Evolutionary conservation across 1,140 invertebrate genomes (phyloP).

Genomic region (Pseudomyrmex gracilis): DNA sequence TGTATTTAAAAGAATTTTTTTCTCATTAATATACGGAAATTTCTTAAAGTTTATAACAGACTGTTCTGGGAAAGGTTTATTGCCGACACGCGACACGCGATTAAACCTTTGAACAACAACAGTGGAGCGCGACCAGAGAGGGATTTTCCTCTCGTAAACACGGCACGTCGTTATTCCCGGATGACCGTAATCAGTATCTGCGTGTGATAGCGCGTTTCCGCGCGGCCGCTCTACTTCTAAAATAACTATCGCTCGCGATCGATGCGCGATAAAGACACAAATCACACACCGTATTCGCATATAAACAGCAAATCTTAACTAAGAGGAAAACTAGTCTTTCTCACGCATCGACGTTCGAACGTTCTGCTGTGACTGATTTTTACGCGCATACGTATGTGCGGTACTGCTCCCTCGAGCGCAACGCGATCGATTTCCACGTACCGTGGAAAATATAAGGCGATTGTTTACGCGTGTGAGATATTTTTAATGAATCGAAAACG

Average conservation of each 20-base stretch:
- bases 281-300: slow-evolving; percentile 24
- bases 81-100: slow-evolving; percentile 7
- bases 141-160: slow-evolving; percentile 32
- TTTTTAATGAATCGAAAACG: slow-evolving; percentile 65
- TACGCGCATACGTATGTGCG: background rate
- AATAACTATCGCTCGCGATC: slow-evolving; percentile 35
- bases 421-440: background rate
- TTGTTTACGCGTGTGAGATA: slow-evolving; percentile 68
- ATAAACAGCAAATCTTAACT: slow-evolving; percentile 12
- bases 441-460: slow-evolving; percentile 73
- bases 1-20: no score
- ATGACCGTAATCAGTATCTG: slow-evolving; percentile 40
- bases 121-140: background rate
- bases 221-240: slow-evolving; percentile 30
- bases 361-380: slow-evolving; percentile 5
- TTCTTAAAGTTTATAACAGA: background rate
- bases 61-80: background rate
- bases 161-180: slow-evolving; percentile 29
- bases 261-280: slow-evolving; percentile 35
- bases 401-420: background rate
- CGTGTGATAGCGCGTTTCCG: slow-evolving; percentile 10
- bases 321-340: slow-evolving; percentile 9
- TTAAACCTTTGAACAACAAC: background rate
- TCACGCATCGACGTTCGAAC: slow-evolving; percentile 7
- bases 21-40: no score